phyloP scores from a whole-genome alignment of 2,888 invertebrate genomes.

The Cyclophora punctaria region DNA sequence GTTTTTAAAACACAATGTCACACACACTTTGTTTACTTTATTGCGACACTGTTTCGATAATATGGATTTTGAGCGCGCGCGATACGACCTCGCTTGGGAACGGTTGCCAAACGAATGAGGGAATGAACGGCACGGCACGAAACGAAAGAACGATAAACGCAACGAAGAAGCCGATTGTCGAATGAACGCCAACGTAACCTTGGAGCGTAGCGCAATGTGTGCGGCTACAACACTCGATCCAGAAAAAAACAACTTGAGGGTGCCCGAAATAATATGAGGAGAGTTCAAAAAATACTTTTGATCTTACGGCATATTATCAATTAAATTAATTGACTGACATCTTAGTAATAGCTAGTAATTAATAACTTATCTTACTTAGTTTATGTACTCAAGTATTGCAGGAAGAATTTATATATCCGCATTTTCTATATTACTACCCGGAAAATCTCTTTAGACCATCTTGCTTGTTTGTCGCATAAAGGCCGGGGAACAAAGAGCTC shows the following conservation, averaged over 20 bases:
- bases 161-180: not conserved
- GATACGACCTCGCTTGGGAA: constrained; percentile 8
- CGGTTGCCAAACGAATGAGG: constrained; percentile 19
- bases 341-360: no score
- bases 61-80: constrained; percentile 3
- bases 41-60: constrained; percentile 10
- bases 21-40: constrained; percentile 20
- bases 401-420: constrained; percentile 4
- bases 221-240: not conserved
- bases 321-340: no score
- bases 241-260: no score
- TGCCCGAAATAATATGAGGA: no score
- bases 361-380: no score
- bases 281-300: no score
- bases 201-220: constrained; percentile 1
- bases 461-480: constrained; percentile 10
- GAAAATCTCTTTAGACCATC: constrained; percentile 16
- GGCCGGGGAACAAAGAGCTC: not conserved
- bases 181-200: constrained; percentile 11
- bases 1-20: constrained; percentile 21
- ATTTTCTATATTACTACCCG: constrained; percentile 18
- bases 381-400: no score
- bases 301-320: no score
- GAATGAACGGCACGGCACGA: not conserved
- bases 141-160: not conserved